A percentile compares a stretch with the other conserved stretches of the same genome.
phyloP scores from a whole-genome alignment of 2,797 vertebrate genomes.

The Toxotes lorentzi region DNA sequence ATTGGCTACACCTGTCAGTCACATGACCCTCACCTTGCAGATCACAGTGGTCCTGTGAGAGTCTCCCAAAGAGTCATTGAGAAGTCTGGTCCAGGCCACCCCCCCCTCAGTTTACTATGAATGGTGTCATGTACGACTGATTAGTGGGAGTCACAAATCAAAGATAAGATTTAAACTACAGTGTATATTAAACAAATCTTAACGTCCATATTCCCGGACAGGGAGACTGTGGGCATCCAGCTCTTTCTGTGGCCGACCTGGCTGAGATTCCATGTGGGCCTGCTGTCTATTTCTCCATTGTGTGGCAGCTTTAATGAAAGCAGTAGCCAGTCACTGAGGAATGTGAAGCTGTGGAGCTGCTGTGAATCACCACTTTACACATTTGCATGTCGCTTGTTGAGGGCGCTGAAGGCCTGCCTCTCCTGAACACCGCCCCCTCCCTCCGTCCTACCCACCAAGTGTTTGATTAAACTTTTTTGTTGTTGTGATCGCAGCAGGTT shows the following conservation, averaged over 20 bases:
- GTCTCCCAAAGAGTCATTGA: neutral
- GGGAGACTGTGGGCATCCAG: accelerated
- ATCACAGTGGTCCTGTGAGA: too few relatives aligned
- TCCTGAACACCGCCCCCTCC: neutral
- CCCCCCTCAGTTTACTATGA: neutral
- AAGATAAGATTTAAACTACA: neutral
- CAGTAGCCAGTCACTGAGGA: slow-evolving; percentile 63
- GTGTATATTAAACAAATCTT: neutral
- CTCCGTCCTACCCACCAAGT: slow-evolving; percentile 4
- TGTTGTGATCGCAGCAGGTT: slow-evolving; percentile 67
- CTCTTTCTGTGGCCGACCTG: slow-evolving; percentile 4
- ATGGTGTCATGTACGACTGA: neutral
- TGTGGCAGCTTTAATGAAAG: slow-evolving; percentile 52
- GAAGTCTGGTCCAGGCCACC: neutral
- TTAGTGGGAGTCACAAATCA: neutral
- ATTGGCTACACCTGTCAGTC: too few relatives aligned
- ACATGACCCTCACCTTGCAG: too few relatives aligned
- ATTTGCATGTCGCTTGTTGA: slow-evolving; percentile 51
- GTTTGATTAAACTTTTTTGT: slow-evolving; percentile 77
- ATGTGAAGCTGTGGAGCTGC: slow-evolving; percentile 58
- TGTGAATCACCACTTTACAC: slow-evolving; percentile 45
- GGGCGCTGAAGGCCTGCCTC: slow-evolving; percentile 19
- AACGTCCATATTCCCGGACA: neutral
- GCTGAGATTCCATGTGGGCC: slow-evolving; percentile 22
- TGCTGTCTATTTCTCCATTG: slow-evolving; percentile 50